These are phyloP conservation scores for Fabriciana adippe DNA, from an alignment of 2,888 invertebrate genomes.

Conservation along the genomic window DNA sequence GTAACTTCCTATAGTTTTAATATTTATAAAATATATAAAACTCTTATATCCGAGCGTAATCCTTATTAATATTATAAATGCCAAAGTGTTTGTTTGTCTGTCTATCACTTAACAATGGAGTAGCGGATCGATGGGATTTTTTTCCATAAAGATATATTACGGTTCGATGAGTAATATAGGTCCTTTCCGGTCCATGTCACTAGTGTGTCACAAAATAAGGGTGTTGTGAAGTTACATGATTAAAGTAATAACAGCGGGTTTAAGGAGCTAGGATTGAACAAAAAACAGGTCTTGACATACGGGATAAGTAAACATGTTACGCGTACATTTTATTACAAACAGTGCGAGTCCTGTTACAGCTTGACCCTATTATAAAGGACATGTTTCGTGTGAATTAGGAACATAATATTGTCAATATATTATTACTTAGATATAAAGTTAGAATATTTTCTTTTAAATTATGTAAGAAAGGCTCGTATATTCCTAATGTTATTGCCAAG, in stretches of 20 bases:
- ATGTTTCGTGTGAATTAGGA: constrained; percentile 3
- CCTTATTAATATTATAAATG: too few species aligned
- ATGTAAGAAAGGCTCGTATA: too few species aligned
- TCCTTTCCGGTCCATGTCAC: too few species aligned
- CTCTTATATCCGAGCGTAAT: too few species aligned
- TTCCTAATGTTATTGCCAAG: too few species aligned
- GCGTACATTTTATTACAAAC: constrained; percentile 1
- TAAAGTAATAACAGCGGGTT: background rate
- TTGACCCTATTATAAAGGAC: constrained; percentile 15
- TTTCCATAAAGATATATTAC: too few species aligned
- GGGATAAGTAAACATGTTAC: constrained; percentile 7
- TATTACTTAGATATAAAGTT: background rate
- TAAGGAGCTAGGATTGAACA: background rate
- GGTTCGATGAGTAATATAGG: too few species aligned
- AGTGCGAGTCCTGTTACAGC: constrained; percentile 1
- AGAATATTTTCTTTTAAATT: background rate
- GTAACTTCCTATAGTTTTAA: too few species aligned
- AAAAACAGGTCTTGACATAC: constrained; percentile 10
- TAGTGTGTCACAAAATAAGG: background rate
- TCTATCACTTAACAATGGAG: too few species aligned
- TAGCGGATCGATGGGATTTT: too few species aligned
- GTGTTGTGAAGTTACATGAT: background rate
- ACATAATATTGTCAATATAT: background rate
- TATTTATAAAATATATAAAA: too few species aligned
- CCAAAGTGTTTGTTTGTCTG: too few species aligned